Conservation (phyloP, 2,113 vertebrate genomes). For the Fulmarus glacialis region DNA sequence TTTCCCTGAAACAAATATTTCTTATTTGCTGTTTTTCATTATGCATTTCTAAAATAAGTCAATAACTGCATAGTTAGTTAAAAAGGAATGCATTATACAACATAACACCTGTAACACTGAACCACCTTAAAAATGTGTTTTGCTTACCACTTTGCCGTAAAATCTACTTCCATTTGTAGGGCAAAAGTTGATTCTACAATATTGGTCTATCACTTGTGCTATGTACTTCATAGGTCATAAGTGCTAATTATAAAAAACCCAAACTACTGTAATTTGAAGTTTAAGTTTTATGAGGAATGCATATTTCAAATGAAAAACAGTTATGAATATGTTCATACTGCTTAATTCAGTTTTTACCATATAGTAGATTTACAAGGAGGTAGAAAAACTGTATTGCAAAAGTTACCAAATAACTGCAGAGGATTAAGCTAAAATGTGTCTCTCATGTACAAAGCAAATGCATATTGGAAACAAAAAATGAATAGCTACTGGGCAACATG, state of each 20-base stretch:
- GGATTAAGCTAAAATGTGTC: neutral
- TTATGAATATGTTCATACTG: neutral
- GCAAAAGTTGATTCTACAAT: neutral
- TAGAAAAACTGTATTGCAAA: neutral
- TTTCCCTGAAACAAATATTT: neutral
- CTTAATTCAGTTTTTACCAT: neutral
- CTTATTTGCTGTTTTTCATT: neutral
- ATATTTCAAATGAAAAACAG: neutral
- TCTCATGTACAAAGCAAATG: neutral
- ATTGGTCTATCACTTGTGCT: neutral
- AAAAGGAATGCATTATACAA: neutral
- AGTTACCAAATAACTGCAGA: neutral
- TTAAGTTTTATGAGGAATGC: neutral
- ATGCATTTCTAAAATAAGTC: neutral
- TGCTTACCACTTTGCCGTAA: neutral
- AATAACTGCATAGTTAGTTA: neutral
- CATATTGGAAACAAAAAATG: neutral
- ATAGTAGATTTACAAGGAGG: neutral
- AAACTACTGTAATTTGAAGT: neutral
- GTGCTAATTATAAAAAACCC: neutral
- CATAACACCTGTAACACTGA: neutral
- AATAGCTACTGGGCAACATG: neutral
- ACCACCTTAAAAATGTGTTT: neutral
- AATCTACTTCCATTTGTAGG: neutral
- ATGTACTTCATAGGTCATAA: neutral